These are phyloP conservation scores for Tipula lateralis DNA, from an alignment of 2,888 invertebrate species.

Conservation along the genomic window DNA sequence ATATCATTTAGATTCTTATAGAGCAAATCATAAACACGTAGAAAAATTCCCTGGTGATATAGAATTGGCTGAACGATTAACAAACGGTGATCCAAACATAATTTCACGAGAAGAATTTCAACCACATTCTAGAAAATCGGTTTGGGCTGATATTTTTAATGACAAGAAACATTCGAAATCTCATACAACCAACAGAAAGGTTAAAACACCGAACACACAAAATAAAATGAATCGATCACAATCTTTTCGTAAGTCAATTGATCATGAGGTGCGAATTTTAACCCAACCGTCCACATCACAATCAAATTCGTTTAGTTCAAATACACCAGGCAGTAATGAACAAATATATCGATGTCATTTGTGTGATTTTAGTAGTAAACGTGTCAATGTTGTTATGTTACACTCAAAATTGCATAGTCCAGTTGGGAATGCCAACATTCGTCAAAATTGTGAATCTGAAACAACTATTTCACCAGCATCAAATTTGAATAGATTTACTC, in stretches of 20 bases:
- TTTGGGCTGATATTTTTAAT: conserved; percentile 53
- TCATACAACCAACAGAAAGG: conserved; percentile 32
- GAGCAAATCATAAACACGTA: conserved; percentile 63
- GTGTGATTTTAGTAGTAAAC: conserved; percentile 61
- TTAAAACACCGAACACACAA: conserved; percentile 32
- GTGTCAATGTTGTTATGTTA: conserved; percentile 67
- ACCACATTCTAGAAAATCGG: conserved; percentile 47
- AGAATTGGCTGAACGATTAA: conserved; percentile 64
- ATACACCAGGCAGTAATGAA: conserved; percentile 37
- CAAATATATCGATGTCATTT: conserved; percentile 58
- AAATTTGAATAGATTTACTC: background rate
- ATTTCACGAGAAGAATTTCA: conserved; percentile 56
- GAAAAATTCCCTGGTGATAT: conserved; percentile 77
- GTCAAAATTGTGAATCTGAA: conserved; percentile 39
- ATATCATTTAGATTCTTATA: conserved; percentile 62
- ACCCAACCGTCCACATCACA: conserved; percentile 38
- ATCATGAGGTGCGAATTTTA: conserved; percentile 25
- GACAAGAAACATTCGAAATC: conserved; percentile 34
- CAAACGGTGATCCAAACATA: conserved; percentile 67
- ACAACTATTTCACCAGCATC: background rate
- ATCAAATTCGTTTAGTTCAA: conserved; percentile 35
- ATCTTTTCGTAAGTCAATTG: background rate
- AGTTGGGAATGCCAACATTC: conserved; percentile 45
- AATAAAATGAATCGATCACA: conserved; percentile 33
- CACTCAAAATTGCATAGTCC: conserved; percentile 65